A percentile compares a stretch with the other conserved stretches of the same genome.
Evolutionary conservation across 2,113 vertebrate genomes (phyloP).

Genomic region (Acrocephalus kingi): DNA sequence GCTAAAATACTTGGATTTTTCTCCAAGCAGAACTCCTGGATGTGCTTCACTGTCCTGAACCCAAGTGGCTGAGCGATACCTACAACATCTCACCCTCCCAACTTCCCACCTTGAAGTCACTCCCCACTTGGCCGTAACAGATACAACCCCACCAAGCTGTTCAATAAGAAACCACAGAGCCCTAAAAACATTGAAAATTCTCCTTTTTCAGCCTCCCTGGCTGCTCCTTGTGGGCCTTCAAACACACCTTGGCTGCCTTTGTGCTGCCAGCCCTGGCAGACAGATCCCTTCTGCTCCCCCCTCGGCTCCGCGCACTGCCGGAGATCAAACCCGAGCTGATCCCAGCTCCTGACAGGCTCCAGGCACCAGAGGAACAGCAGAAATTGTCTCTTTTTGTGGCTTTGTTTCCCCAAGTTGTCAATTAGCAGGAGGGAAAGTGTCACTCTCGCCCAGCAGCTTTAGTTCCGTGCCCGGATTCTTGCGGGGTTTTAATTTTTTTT

Average conservation of each 20-base stretch:
- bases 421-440: constrained; percentile 60
- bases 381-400: constrained; percentile 25
- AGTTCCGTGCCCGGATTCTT: neutral
- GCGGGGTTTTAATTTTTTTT: neutral
- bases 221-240: neutral
- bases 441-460: constrained; percentile 26
- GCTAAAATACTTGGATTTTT: neutral
- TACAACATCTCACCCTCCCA: neutral
- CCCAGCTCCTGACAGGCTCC: constrained; percentile 40
- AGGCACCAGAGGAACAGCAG: constrained; percentile 13
- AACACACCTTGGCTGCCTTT: neutral
- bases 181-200: neutral
- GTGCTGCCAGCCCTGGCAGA: neutral
- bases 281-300: neutral
- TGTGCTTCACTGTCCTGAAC: neutral
- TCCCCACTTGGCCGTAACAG: neutral
- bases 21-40: neutral
- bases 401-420: constrained; percentile 65
- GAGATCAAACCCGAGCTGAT: constrained; percentile 15
- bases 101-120: neutral
- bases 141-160: neutral
- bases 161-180: neutral
- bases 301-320: neutral
- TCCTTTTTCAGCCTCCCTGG: neutral
- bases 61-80: too few relatives aligned